Base-by-base conservation (phyloP, 2,797 vertebrate species). In the Rhynchonycteris naso region DNA sequence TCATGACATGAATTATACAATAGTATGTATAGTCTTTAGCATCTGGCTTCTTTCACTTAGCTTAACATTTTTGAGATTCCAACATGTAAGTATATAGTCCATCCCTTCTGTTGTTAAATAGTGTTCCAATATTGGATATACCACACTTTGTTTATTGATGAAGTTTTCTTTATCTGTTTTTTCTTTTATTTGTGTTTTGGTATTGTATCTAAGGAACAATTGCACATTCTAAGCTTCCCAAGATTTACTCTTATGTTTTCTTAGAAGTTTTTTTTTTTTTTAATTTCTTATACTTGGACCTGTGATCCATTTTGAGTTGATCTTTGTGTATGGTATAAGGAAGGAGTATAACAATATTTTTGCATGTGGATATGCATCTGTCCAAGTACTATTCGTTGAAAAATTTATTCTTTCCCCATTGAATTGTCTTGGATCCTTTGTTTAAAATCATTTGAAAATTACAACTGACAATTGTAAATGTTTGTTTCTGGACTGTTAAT, bases 351-450 rank as follows among this genome's bases (percentile, higher is more conserved):
- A 74, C 47, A 11, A 63, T 89, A 93, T 35, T 92, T 96, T 92
- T 75, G 61, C 13, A 26, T 58, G 38, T 84, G 30, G 33, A 35
- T 91, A 78, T 76, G 43, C 18, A 92, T 0, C 95, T 93, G 18
- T 72, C 38, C 16, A 63, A 94, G 13, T 18, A 82, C 28, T 33
- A 72, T 86, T 90, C 88, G 43, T 95, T 95, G 88, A 75, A 96
- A 95, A 92, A 78, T 68, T 30, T 88, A 7, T 90, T 89, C 7
- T 93, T 86, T 91, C 9, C 21, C 14, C 74, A 38, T 61, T 88
- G 35, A 95, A 58, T 88, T 92, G 28, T 93, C 86, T 94, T 95
- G 58, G 6, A 54, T 92, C 16, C 74, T 92, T 94, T 96, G 78
- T 88, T 94, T 69, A 95, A 85, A 82, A 84, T 47, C 38, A 79